Percentiles rank a stretch among this genome's conserved stretches.
These are phyloP conservation scores for Jaculus jaculus DNA, from an alignment of 2,113 vertebrate species.

Conservation along the genomic window DNA sequence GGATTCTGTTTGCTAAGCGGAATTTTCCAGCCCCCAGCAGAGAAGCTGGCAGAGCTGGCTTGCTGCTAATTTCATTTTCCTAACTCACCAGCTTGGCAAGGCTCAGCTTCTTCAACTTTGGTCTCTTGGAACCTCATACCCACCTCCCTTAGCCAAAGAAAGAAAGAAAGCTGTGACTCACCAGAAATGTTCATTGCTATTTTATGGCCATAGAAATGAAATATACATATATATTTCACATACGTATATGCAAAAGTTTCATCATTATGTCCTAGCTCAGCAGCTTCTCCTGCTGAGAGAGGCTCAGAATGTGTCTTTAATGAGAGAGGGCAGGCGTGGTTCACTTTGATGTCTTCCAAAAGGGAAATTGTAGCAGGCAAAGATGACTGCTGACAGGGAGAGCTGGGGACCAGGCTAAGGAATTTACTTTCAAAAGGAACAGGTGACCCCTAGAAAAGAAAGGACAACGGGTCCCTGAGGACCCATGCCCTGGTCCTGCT, in stretches of 20 bases:
- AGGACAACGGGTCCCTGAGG: not conserved
- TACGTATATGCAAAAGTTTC: conserved; percentile 41
- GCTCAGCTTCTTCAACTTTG: conserved; percentile 28
- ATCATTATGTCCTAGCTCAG: conserved; percentile 33
- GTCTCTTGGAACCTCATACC: conserved; percentile 47
- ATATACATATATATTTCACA: not conserved
- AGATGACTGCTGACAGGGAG: not conserved
- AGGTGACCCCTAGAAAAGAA: not conserved
- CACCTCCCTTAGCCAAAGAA: conserved; percentile 57
- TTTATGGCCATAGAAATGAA: conserved; percentile 53
- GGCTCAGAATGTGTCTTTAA: not conserved
- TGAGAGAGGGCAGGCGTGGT: not conserved
- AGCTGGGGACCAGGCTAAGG: not conserved
- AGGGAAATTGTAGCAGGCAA: not conserved
- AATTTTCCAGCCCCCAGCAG: conserved; percentile 60
- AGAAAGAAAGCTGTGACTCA: conserved; percentile 76
- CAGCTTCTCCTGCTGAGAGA: conserved; percentile 43
- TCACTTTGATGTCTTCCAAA: not conserved
- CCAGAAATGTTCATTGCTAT: conserved; percentile 70
- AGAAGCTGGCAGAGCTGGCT: conserved; percentile 47
- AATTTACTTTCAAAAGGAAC: not conserved
- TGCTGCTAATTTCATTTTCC: conserved; percentile 66
- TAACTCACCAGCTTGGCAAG: conserved; percentile 63
- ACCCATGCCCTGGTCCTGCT: not conserved
- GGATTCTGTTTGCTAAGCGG: conserved; percentile 62